Conservation (phyloP, 2,113 vertebrate genomes). For the Procavia capensis region DNA sequence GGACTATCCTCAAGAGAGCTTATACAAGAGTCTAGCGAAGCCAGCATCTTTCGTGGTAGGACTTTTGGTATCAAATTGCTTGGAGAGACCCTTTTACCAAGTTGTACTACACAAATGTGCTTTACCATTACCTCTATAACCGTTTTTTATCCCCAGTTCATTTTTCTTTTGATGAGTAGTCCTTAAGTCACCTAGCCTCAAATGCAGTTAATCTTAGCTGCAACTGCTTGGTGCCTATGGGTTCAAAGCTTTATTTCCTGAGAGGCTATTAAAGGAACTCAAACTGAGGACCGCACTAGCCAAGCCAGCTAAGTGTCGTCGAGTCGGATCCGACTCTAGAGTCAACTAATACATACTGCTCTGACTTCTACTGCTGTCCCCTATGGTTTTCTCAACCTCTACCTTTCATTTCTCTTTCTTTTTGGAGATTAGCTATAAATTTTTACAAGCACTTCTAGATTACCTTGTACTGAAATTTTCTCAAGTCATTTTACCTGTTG, state of each 20-base stretch:
- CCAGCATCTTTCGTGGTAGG: neutral
- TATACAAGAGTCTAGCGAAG: neutral
- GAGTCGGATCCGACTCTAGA: no score
- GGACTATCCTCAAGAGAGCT: neutral
- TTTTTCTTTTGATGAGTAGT: neutral
- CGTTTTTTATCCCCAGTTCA: neutral
- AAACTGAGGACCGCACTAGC: neutral
- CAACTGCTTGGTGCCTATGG: neutral
- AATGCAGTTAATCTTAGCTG: neutral
- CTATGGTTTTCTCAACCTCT: neutral
- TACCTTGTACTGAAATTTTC: neutral
- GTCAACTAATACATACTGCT: neutral
- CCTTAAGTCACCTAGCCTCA: neutral
- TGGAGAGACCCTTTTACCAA: neutral
- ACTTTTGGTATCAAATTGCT: neutral
- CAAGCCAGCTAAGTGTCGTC: no score
- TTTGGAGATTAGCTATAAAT: neutral
- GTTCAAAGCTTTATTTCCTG: neutral
- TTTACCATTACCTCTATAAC: neutral
- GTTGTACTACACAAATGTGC: neutral
- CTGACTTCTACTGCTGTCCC: neutral
- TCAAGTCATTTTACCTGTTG: neutral
- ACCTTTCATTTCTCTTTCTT: neutral
- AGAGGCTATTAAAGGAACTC: neutral
- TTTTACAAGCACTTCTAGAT: neutral